A percentile compares a stretch with the other conserved stretches of the same genome.
phyloP scores from a whole-genome alignment of 2,113 vertebrate species.

The Phasianus colchicus region DNA sequence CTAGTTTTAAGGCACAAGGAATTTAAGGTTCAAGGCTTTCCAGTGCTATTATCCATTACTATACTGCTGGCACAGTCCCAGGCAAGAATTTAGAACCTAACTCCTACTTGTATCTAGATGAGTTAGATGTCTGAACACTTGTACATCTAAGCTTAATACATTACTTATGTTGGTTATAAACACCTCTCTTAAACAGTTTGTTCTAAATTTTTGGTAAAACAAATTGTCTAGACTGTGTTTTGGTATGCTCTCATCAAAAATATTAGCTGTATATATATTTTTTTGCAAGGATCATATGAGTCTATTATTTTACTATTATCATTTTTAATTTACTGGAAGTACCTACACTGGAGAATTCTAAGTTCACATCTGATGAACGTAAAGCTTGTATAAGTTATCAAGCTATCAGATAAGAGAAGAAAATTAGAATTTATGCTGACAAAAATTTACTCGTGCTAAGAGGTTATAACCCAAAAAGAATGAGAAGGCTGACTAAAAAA shows the following conservation, averaged over 20 bases:
- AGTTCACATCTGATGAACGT: neutral
- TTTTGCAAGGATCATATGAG: neutral
- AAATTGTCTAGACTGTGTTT: neutral
- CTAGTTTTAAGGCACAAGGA: neutral
- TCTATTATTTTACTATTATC: neutral
- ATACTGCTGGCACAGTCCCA: conserved; percentile 32
- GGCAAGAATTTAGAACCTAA: conserved; percentile 33
- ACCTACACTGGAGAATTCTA: neutral
- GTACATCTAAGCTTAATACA: conserved; percentile 18
- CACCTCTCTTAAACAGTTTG: conserved; percentile 1
- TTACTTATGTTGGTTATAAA: neutral
- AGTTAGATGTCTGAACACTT: conserved; percentile 57
- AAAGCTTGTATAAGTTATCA: neutral
- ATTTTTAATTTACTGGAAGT: neutral
- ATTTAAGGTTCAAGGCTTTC: conserved; percentile 28
- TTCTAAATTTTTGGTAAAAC: neutral
- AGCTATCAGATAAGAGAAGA: neutral
- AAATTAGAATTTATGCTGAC: neutral
- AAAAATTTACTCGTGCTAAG: neutral
- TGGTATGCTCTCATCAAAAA: neutral
- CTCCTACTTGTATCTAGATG: conserved; percentile 48
- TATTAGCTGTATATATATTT: neutral
- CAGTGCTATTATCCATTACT: conserved; percentile 45
- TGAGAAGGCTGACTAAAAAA: neutral
- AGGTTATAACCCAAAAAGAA: neutral